Evolutionary conservation across 2,888 invertebrate genomes (phyloP), one percentile per base, ranked within the genome.

Genomic region (Chrysomela aeneicollis): DNA sequence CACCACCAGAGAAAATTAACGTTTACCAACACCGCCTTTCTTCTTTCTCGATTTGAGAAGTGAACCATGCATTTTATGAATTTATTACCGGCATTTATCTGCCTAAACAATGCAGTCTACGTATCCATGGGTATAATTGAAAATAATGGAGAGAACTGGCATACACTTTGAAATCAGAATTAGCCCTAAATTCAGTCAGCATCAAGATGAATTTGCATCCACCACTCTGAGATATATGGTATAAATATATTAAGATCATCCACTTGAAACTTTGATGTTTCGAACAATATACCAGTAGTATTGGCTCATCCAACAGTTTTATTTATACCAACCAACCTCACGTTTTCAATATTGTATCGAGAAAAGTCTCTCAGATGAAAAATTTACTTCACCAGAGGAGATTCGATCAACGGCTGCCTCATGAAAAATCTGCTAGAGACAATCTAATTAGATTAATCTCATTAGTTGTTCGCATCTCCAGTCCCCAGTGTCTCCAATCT

Each of bases 401-500:
- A 60, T 64, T 64, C 42, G 55, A 60, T 64, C 64, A 64, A 60
- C 64, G 57, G 59, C 64, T 54, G 32, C 21, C 22, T 4, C 26
- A 9, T 26, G 55, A 55, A 42, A 59, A 63, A 60, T 66, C 63
- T 63, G 37, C 57, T 47, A 59, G 58, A 57, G 63, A 62, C 59
- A 60, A 60, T 63, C 63, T 66, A 63, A 66, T 63, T 66, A 50
- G 57, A 61, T 57, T 35, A 47, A 52, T 61, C 61, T 63, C 57
- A 54, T 55, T n/a, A 58, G 62, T 49, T 59, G 54, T 57, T 53
- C 17, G 57, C 52, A 19, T 51, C 49, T 9, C 50, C 42, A 26
- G 26, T 26, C 26, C 6, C 26, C 4, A 26, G 26, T 26, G 26
- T 46, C 49, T n/a, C 50, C 46, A 32, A n/a, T 26, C 22, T 55